Evolutionary conservation across 1,140 invertebrate genomes (phyloP).

Genomic region (Drosophila melanica): DNA sequence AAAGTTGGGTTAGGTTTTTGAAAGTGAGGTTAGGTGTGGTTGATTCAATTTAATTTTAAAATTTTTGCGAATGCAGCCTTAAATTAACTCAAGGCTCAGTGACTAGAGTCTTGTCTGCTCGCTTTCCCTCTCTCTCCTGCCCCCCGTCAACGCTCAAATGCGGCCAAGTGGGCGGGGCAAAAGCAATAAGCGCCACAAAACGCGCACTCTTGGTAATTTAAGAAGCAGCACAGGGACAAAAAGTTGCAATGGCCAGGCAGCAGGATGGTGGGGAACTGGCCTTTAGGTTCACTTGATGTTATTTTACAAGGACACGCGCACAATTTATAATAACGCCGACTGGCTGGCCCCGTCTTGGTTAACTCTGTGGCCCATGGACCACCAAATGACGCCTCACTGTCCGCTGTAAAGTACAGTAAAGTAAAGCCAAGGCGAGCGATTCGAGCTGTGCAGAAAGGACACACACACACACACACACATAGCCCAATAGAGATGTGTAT

Average conservation of each 20-base stretch:
- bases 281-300: slow-evolving; percentile 72
- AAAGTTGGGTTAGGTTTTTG: not conserved
- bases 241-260: slow-evolving; percentile 12
- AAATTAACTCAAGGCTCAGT: slow-evolving; percentile 56
- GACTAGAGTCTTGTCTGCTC: not conserved
- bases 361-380: slow-evolving; percentile 14
- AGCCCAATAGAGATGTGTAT: slow-evolving; percentile 49
- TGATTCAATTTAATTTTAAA: not conserved
- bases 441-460: slow-evolving; percentile 40
- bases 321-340: slow-evolving; percentile 77
- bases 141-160: slow-evolving; percentile 36
- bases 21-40: not conserved
- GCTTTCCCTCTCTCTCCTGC: not conserved
- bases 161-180: slow-evolving; percentile 28
- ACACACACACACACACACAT: slow-evolving; percentile 34
- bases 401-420: slow-evolving; percentile 11
- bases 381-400: slow-evolving; percentile 40
- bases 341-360: slow-evolving; percentile 28
- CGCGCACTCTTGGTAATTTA: slow-evolving; percentile 74
- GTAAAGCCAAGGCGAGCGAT: slow-evolving; percentile 36
- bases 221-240: slow-evolving; percentile 57
- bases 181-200: slow-evolving; percentile 61
- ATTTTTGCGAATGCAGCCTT: slow-evolving; percentile 35
- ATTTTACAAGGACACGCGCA: slow-evolving; percentile 81
- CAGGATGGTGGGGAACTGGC: slow-evolving; percentile 11